Conservation (phyloP, 2,797 vertebrate genomes). For the Peromyscus aztecus region DNA sequence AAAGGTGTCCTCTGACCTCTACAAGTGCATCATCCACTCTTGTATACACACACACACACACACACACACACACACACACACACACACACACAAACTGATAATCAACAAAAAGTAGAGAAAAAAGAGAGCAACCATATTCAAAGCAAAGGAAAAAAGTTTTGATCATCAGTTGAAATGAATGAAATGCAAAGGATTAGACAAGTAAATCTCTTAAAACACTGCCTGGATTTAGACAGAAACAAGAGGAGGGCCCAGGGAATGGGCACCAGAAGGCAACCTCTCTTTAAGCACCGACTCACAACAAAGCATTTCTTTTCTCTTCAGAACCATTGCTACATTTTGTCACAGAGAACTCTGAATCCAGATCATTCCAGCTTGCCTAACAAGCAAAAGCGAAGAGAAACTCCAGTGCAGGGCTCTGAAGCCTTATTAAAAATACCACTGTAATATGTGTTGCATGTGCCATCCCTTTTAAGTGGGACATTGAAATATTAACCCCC, state of each 20-base stretch:
- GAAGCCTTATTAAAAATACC: background rate
- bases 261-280: background rate
- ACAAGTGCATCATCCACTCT: background rate
- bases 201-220: background rate
- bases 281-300: background rate
- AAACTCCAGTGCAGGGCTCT: background rate
- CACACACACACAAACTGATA: background rate
- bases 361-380: background rate
- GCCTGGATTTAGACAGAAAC: background rate
- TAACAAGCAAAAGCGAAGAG: constrained; percentile 35
- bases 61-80: background rate
- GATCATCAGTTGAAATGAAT: background rate
- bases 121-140: background rate
- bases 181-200: background rate
- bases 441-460: background rate
- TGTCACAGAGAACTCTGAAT: constrained; percentile 3
- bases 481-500: background rate
- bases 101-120: background rate
- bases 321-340: background rate
- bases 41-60: background rate
- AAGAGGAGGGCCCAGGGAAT: rapidly evolving
- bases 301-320: background rate
- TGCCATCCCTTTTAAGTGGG: background rate
- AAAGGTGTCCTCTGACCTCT: background rate
- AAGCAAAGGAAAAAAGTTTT: background rate